Percentiles rank a stretch among this genome's conserved stretches.
These are phyloP conservation scores for Myocastor coypus DNA, from an alignment of 2,113 vertebrate species.

Conservation along the genomic window DNA sequence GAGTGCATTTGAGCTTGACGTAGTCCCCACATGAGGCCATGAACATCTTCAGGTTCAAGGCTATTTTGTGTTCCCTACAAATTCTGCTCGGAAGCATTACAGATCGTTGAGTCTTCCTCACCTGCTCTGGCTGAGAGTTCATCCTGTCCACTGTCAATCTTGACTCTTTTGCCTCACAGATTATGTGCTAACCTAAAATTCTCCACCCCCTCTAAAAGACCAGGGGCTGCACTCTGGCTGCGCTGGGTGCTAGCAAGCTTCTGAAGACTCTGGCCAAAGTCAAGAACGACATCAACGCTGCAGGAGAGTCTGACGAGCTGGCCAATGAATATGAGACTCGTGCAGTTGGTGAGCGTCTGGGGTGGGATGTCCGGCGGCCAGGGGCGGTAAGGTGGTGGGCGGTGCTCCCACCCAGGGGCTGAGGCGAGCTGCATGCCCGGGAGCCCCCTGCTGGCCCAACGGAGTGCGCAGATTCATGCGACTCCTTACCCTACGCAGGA, in stretches of 20 bases:
- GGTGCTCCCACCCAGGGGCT: too few relatives aligned
- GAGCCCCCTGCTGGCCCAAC: too few relatives aligned
- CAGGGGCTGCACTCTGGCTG: constrained; percentile 93
- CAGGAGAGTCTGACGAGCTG: constrained; percentile 91
- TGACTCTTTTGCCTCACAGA: not conserved
- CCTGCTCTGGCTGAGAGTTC: not conserved
- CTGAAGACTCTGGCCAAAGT: constrained; percentile 94
- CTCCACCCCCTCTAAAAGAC: constrained; percentile 76
- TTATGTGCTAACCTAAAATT: not conserved
- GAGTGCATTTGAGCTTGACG: not conserved
- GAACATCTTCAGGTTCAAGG: not conserved
- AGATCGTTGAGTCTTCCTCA: not conserved
- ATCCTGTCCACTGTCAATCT: not conserved
- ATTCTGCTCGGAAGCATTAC: not conserved
- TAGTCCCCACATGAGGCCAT: not conserved
- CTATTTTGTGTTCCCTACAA: not conserved
- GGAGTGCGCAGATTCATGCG: not conserved
- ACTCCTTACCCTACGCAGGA: too few relatives aligned
- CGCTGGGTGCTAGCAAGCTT: constrained; percentile 96
- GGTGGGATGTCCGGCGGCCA: fast-evolving
- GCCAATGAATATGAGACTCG: constrained; percentile 94
- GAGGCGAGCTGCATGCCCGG: fast-evolving
- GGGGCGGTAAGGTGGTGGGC: fast-evolving
- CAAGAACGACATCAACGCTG: constrained; percentile 92
- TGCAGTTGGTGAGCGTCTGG: constrained; percentile 91